These are phyloP conservation scores for Microcebus murinus DNA, from an alignment of 2,113 vertebrate genomes.

Conservation along the genomic window DNA sequence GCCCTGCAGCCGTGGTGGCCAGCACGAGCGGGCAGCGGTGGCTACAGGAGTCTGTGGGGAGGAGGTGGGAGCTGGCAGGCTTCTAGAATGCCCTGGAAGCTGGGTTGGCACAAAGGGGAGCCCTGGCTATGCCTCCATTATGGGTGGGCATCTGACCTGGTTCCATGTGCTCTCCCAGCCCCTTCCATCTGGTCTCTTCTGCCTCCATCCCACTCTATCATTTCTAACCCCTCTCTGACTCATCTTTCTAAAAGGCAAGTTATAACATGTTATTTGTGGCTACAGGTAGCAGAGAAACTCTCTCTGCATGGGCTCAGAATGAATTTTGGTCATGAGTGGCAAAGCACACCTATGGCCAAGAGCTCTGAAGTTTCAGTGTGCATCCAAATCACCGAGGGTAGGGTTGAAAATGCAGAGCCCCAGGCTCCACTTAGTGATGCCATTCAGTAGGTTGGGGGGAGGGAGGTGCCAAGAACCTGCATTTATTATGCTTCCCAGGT, in stretches of 20 bases:
- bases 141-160: background rate
- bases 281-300: background rate
- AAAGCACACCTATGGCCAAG: background rate
- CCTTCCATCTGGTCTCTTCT: background rate
- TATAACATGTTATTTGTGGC: background rate
- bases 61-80: background rate
- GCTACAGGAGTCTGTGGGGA: background rate
- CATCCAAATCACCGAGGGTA: background rate
- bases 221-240: background rate
- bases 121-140: background rate
- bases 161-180: rapidly evolving
- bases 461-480: background rate
- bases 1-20: background rate
- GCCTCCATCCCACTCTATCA: background rate
- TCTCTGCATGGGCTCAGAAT: background rate
- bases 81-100: background rate
- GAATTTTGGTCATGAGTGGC: background rate
- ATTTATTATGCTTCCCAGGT: background rate
- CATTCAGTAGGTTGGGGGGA: background rate
- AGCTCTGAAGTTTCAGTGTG: background rate
- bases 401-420: background rate
- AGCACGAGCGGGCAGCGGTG: rapidly evolving
- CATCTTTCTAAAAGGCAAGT: background rate
- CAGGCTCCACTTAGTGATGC: too few relatives aligned
- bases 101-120: background rate